Evolutionary conservation across 2,797 vertebrate genomes (phyloP).

Genomic region (Ateles fusciceps): DNA sequence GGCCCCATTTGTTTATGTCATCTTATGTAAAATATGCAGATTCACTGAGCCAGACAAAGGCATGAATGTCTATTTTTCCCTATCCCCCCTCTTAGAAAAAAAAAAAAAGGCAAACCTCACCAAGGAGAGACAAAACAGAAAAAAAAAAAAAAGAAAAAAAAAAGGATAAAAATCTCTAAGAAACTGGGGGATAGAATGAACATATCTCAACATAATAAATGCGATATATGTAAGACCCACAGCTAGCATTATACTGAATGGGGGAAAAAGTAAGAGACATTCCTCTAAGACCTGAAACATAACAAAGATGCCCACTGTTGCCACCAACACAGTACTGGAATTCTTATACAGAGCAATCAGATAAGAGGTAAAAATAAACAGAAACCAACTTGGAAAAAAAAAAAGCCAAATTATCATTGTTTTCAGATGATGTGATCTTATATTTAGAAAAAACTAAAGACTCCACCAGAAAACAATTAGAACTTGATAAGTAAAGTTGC

Average conservation of each 20-base stretch:
- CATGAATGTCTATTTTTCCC: no score
- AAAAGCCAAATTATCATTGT: neutral
- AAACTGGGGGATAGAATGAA: neutral
- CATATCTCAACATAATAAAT: neutral
- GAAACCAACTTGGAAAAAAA: neutral
- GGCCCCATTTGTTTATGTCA: no score
- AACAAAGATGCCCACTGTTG: neutral
- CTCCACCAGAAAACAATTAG: no score
- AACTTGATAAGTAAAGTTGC: no score
- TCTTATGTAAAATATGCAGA: no score
- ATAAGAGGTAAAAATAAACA: neutral
- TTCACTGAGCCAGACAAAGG: no score
- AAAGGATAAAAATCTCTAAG: neutral
- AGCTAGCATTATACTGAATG: neutral
- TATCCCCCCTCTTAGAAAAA: no score
- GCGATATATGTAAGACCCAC: neutral
- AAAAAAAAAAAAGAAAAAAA: no score
- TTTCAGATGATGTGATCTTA: neutral
- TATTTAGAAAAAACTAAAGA: neutral
- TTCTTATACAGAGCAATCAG: neutral
- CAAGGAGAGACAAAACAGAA: no score
- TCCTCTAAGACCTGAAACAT: neutral
- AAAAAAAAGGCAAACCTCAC: no score
- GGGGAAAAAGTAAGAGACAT: neutral
- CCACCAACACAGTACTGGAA: neutral